Conservation (phyloP, 2,888 invertebrate species). For the Sphaeridia pumilis region DNA sequence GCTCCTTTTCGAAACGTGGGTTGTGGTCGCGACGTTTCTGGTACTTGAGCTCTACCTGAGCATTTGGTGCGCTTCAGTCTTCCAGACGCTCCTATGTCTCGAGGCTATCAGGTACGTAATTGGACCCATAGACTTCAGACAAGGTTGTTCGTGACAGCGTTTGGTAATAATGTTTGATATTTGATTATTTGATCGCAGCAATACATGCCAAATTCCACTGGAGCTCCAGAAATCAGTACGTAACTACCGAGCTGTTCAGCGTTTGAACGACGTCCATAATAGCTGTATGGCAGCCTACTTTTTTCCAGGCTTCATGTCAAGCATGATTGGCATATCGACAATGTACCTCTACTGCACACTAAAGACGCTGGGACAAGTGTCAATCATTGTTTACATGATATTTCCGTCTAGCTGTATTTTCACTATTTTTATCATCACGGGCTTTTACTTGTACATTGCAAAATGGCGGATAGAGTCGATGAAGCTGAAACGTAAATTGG, state of each 20-base stretch:
- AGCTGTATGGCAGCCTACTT: background rate
- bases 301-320: background rate
- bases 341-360: background rate
- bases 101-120: background rate
- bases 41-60: background rate
- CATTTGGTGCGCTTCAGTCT: background rate
- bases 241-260: background rate
- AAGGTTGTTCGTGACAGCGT: no score
- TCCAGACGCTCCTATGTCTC: background rate
- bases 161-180: no score
- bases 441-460: background rate
- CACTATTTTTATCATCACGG: background rate
- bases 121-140: no score
- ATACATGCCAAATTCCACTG: background rate
- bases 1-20: background rate
- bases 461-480: background rate
- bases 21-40: background rate
- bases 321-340: background rate
- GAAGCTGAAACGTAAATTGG: background rate
- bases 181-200: background rate
- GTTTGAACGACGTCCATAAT: background rate
- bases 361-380: background rate
- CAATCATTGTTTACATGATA: background rate
- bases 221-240: background rate
- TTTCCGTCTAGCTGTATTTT: background rate